These are phyloP conservation scores for Drosophila quinaria DNA, from an alignment of 2,888 invertebrate species.

Conservation along the genomic window DNA sequence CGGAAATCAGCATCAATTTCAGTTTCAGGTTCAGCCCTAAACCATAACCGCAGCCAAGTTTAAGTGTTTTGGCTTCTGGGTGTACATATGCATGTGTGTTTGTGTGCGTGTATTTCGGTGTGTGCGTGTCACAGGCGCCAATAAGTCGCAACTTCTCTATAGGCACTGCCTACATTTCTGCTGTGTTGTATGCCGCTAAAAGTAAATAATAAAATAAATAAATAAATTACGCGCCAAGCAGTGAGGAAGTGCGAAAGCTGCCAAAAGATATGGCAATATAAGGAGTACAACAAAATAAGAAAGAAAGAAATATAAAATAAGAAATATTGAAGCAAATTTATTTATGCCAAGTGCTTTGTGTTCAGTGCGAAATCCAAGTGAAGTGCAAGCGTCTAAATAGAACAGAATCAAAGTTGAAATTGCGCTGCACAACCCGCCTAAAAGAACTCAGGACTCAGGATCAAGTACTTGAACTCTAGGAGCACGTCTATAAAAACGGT, in stretches of 20 bases:
- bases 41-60: conserved; percentile 47
- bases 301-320: conserved; percentile 8
- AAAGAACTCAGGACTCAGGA: conserved; percentile 1
- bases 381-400: conserved; percentile 44
- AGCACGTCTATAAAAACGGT: conserved; percentile 57
- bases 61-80: conserved; percentile 39
- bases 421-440: conserved; percentile 3
- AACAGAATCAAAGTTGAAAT: conserved; percentile 15
- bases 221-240: conserved; percentile 37
- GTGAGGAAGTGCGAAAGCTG: neutral
- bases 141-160: conserved; percentile 42
- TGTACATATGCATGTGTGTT: conserved; percentile 18
- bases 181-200: conserved; percentile 28
- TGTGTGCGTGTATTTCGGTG: conserved; percentile 10
- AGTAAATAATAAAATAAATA: conserved; percentile 36
- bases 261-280: conserved; percentile 25
- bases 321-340: conserved; percentile 48
- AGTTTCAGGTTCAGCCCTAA: neutral
- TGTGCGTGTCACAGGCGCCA: conserved; percentile 48
- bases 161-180: conserved; percentile 49
- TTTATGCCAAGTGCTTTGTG: conserved; percentile 33
- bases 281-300: neutral
- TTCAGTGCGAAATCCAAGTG: conserved; percentile 49
- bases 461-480: conserved; percentile 5
- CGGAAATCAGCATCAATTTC: conserved; percentile 38